Base-by-base conservation (phyloP, 2,888 invertebrate genomes). In the Automeris io region DNA sequence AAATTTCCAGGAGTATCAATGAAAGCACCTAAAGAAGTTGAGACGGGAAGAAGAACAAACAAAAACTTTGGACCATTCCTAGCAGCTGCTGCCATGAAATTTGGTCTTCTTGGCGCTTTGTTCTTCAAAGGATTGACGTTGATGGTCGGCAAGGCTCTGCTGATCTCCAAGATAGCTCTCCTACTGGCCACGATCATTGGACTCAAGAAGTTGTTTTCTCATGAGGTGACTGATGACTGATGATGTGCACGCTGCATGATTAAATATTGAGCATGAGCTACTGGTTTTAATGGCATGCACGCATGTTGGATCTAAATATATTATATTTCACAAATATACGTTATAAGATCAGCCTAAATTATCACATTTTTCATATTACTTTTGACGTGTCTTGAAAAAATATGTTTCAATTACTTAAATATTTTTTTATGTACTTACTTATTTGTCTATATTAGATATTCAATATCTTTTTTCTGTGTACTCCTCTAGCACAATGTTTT, bases 81-180 rank as follows among this genome's bases (percentile, higher is more conserved):
- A 21, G 93, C 93, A 1, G 91, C 93, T 8, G 92, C 92, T 26
- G 92, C 92, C 3, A 88, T 95, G 80, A 95, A 95, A 73, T 90
- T 94, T 40, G 95, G 94, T 61, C 87, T 95, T 35, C 89, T 95
- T 18, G 95, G 93, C 37, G 93, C 93, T 32, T 65, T 95, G 35
- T 91, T 94, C 19, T 92, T 95, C 74, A 95, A 95, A 63, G 94
- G 92, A 11, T 79, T 95, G 2, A 92, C 93, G 9, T 85, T 95
- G 3, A 89, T 95, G 50, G 95, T 95, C 21, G 95, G 95, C 60
- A 95, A 95, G 81, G 95, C 95, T 18, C 88, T 95, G 3, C 89
- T 95, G 26, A 91, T 95, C 45, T 93, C 94, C 54, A 95, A 95
- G 88, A 91, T 95, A 37, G 95, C 95, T 2, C 87, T 95, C 6